phyloP scores from a whole-genome alignment of 2,797 vertebrate species.

The Melopsittacus undulatus region DNA sequence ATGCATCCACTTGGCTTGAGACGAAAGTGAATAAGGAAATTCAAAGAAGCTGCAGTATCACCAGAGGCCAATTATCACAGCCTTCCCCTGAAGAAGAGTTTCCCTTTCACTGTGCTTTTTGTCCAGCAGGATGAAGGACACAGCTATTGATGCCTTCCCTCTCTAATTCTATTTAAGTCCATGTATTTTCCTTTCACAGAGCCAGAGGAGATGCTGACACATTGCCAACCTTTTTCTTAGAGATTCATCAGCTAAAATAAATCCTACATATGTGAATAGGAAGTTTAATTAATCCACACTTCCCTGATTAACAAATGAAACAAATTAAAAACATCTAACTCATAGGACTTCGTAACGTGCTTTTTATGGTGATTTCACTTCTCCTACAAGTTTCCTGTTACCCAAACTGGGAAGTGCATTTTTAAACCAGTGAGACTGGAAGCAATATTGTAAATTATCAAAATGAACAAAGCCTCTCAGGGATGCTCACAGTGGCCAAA shows the following conservation, averaged over 20 bases:
- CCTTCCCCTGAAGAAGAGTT: not conserved
- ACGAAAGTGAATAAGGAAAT: not conserved
- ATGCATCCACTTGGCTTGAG: not conserved
- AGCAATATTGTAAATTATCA: not conserved
- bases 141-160: not conserved
- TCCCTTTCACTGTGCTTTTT: not conserved
- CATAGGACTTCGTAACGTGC: not conserved
- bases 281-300: not conserved
- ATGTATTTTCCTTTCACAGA: not conserved
- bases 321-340: not conserved
- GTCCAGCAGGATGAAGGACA: not conserved
- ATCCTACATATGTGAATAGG: not conserved
- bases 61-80: not conserved
- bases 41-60: not conserved
- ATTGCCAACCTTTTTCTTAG: not conserved
- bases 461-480: not conserved
- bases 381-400: not conserved
- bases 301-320: not conserved
- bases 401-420: not conserved
- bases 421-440: not conserved
- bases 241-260: slow-evolving; percentile 10
- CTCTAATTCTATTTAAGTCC: not conserved
- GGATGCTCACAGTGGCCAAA: not conserved
- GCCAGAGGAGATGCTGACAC: not conserved
- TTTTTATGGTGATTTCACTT: not conserved